Evolutionary conservation across 2,113 vertebrate species (phyloP).

Genomic region (Vulpes lagopus): DNA sequence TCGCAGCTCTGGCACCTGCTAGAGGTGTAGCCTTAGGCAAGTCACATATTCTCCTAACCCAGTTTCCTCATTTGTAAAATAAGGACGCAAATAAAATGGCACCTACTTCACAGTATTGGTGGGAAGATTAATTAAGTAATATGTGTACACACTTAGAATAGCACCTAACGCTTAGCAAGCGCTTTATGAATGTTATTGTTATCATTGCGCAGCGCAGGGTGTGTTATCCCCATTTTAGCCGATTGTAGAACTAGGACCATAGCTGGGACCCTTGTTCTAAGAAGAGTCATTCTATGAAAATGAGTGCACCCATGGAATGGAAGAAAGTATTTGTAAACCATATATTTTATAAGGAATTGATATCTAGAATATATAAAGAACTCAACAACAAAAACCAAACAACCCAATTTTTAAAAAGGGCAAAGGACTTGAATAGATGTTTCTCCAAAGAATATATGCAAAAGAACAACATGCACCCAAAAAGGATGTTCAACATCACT

Average conservation of each 20-base stretch:
- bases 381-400: background rate
- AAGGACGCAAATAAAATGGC: constrained; percentile 5
- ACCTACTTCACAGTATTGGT: background rate
- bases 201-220: background rate
- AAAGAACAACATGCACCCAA: background rate
- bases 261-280: background rate
- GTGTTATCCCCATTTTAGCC: background rate
- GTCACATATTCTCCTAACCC: background rate
- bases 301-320: background rate
- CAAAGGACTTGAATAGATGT: background rate
- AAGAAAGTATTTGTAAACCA: background rate
- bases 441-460: background rate
- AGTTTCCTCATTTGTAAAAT: constrained; percentile 25
- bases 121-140: background rate
- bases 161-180: background rate
- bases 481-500: background rate
- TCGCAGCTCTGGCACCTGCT: background rate
- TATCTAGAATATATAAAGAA: background rate
- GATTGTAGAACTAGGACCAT: background rate
- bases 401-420: background rate
- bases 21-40: background rate
- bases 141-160: background rate
- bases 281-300: background rate
- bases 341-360: background rate
- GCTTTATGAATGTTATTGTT: background rate